These are phyloP conservation scores for Erannis defoliaria DNA, from an alignment of 2,888 invertebrate species.

Conservation along the genomic window DNA sequence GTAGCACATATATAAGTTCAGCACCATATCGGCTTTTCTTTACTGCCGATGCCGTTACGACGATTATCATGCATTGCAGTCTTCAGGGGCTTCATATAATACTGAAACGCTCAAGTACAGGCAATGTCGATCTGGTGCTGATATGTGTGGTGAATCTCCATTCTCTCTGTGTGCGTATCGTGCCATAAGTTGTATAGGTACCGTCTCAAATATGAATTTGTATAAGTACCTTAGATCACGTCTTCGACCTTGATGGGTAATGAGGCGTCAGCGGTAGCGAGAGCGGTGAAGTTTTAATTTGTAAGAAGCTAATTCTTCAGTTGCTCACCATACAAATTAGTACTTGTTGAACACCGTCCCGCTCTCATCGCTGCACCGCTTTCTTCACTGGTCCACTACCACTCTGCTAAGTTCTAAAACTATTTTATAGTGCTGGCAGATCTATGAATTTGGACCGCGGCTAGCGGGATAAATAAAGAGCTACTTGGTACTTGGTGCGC, in stretches of 20 bases:
- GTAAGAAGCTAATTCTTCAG: neutral
- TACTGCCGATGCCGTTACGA: no score
- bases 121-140: no score
- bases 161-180: constrained; percentile 14
- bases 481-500: no score
- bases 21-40: no score
- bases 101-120: neutral
- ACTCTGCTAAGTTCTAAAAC: no score
- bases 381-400: no score
- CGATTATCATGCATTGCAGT: no score
- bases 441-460: no score
- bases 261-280: neutral
- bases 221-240: neutral
- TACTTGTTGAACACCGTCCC: neutral
- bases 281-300: neutral
- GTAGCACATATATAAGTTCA: no score
- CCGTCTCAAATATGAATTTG: neutral
- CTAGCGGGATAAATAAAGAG: no score
- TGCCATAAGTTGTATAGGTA: constrained; percentile 3
- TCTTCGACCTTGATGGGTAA: neutral
- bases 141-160: neutral
- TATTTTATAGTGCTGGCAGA: no score
- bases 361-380: no score
- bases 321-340: neutral
- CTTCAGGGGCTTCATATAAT: neutral